Conservation (phyloP, 2,888 invertebrate species). For the Brachyptera putata region DNA sequence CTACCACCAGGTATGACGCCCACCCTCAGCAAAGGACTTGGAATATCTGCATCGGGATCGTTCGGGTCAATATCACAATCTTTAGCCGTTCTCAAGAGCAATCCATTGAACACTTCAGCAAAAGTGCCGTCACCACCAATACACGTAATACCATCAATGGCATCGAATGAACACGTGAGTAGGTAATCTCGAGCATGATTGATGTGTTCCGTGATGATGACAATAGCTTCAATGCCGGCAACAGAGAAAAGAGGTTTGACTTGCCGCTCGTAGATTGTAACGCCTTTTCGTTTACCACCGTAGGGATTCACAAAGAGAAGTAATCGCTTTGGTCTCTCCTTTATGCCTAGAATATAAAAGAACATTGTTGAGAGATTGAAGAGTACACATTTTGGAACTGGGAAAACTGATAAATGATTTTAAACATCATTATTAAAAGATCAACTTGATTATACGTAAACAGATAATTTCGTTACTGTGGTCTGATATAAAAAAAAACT, state of each 20-base stretch:
- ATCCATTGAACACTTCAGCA: conserved; percentile 73
- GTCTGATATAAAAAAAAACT: no score
- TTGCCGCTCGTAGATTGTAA: conserved; percentile 67
- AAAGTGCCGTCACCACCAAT: conserved; percentile 87
- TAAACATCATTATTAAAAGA: no score
- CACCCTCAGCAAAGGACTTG: conserved; percentile 51
- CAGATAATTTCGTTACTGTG: no score
- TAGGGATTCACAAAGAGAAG: conserved; percentile 80
- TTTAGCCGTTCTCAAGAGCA: conserved; percentile 55
- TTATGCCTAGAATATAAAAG: conserved; percentile 44
- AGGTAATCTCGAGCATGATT: conserved; percentile 73
- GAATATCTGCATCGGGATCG: conserved; percentile 49
- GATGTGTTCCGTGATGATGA: conserved; percentile 66
- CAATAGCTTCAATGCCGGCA: conserved; percentile 61
- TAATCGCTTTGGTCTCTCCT: conserved; percentile 62
- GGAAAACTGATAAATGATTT: no score
- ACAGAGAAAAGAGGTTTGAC: conserved; percentile 62
- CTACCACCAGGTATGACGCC: conserved; percentile 73
- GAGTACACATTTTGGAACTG: neutral
- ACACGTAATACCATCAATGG: conserved; percentile 64
- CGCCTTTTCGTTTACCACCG: conserved; percentile 71
- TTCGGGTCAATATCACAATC: conserved; percentile 53
- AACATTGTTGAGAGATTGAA: neutral
- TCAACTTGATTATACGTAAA: no score
- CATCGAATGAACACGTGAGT: conserved; percentile 46